Evolutionary conservation across 2,888 invertebrate species (phyloP).

Genomic region (Physocephala rufipes): DNA sequence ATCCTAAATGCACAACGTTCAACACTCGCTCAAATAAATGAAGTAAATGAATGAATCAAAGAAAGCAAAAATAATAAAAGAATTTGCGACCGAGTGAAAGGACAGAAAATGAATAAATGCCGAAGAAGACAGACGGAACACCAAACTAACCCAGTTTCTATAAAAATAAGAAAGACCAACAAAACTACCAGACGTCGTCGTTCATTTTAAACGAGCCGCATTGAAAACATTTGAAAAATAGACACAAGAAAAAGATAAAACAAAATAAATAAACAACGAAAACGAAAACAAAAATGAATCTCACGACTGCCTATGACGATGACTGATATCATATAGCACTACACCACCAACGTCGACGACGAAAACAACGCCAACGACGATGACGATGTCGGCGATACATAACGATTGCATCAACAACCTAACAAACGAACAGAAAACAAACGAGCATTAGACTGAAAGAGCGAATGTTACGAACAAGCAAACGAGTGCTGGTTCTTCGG

Average conservation of each 20-base stretch:
- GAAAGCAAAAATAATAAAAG: no score
- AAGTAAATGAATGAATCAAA: slow-evolving; percentile 24
- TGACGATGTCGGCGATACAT: slow-evolving; percentile 15
- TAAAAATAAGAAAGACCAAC: slow-evolving; percentile 36
- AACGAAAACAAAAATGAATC: slow-evolving; percentile 16
- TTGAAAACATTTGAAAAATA: slow-evolving; percentile 2
- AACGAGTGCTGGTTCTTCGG: slow-evolving; percentile 48
- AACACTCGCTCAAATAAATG: slow-evolving; percentile 36
- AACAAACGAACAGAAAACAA: slow-evolving; percentile 16
- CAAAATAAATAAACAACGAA: slow-evolving; percentile 27
- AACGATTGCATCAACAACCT: slow-evolving; percentile 23
- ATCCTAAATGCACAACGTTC: neutral
- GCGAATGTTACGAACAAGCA: slow-evolving; percentile 37
- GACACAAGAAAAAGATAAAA: slow-evolving; percentile 12
- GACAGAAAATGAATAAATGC: slow-evolving; percentile 15
- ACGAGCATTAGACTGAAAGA: slow-evolving; percentile 29
- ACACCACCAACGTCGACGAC: no score
- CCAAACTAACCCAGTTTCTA: slow-evolving; percentile 53
- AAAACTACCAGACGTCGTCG: slow-evolving; percentile 28
- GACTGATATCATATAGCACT: no score
- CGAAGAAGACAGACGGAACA: slow-evolving; percentile 43
- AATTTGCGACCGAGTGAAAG: no score
- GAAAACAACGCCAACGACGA: slow-evolving; percentile 19
- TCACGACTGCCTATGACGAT: slow-evolving; percentile 21
- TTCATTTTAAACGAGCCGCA: slow-evolving; percentile 5